These are phyloP conservation scores for Hofmannophila pseudospretella DNA, from an alignment of 2,888 invertebrate genomes.

Conservation along the genomic window DNA sequence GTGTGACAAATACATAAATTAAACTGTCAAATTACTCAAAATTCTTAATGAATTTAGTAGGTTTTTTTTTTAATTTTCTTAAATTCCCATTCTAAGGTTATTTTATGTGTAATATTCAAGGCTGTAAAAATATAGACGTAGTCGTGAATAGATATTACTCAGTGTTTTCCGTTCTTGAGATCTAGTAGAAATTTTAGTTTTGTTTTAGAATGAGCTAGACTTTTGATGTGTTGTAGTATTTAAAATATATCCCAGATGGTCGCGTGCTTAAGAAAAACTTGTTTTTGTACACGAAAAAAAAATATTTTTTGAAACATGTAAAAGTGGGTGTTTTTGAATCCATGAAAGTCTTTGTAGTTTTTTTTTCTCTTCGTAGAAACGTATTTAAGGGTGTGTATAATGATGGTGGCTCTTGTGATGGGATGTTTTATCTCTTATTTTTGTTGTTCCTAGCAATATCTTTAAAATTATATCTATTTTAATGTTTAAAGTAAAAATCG, in stretches of 20 bases:
- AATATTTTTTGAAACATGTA: conserved; percentile 72
- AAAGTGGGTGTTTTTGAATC: conserved; percentile 39
- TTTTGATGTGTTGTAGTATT: conserved; percentile 62
- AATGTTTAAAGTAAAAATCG: conserved; percentile 43
- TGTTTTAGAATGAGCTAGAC: conserved; percentile 64
- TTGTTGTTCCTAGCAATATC: conserved; percentile 36
- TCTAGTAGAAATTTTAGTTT: conserved; percentile 40
- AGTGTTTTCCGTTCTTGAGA: conserved; percentile 38
- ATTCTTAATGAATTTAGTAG: too few relatives aligned
- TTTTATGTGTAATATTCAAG: conserved; percentile 26
- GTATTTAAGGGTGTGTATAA: conserved; percentile 7
- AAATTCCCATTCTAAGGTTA: neutral
- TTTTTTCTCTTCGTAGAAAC: conserved; percentile 21
- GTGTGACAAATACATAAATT: neutral
- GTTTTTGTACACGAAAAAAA: conserved; percentile 58
- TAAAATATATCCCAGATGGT: conserved; percentile 36
- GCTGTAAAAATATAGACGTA: conserved; percentile 45
- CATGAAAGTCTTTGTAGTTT: conserved; percentile 39
- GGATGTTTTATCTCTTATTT: conserved; percentile 15
- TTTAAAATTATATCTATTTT: conserved; percentile 19
- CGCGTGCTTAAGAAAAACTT: conserved; percentile 38
- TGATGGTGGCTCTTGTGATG: conserved; percentile 6
- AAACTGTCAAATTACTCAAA: neutral
- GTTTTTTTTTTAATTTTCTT: neutral
- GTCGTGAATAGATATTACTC: conserved; percentile 38